Base-by-base conservation (phyloP, 2,888 invertebrate species). In the Acleris emargana region DNA sequence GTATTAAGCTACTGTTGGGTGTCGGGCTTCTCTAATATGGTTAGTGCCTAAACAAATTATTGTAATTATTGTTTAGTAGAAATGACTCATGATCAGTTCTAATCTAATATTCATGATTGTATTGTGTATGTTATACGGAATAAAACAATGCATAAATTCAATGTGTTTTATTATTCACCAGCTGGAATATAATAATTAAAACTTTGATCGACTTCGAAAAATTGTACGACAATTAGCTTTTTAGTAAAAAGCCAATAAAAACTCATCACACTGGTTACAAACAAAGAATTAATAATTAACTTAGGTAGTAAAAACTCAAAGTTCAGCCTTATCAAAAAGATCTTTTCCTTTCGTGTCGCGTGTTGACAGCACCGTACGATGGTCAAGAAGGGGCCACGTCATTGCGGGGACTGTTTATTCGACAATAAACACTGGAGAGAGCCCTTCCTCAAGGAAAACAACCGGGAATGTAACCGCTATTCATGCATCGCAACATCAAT, bases 291-390 rank as follows among this genome's bases (percentile, higher is more conserved):
- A 89, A 88, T 84, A 88, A 87, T 88, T 86, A 88, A 89, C 88
- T 88, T 90, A 89, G 86, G 84, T 86, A 83, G 85, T 86, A 89
- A 85, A 84, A 87, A 90, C 87, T 84, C 81, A 84, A 42, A 81
- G 86, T 87, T 92, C 92, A 92, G 92, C 92, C 92, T 92, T 92
- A 92, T 92, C 78, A 88, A 91, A 91, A 91, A 91, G 88, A 89
- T 88, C 86, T 85, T 87, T 88, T 85, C 84, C 83, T 88, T 82
- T 87, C 82, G 83, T 88, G 86, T 87, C 80, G 82, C 82, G 83
- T 81, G 75, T 82, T 72, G 76, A 80, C 79, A 87, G 87, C 88
- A 87, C 87, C 83, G 79, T 69, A 76, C 60, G 84, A 74, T 79
- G 80, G 77, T 80, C 74, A 70, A 72, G 88, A 89, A 87, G 89